These are phyloP conservation scores for Atopsyche davidsoni DNA, from an alignment of 1,140 invertebrate genomes.

Conservation along the genomic window DNA sequence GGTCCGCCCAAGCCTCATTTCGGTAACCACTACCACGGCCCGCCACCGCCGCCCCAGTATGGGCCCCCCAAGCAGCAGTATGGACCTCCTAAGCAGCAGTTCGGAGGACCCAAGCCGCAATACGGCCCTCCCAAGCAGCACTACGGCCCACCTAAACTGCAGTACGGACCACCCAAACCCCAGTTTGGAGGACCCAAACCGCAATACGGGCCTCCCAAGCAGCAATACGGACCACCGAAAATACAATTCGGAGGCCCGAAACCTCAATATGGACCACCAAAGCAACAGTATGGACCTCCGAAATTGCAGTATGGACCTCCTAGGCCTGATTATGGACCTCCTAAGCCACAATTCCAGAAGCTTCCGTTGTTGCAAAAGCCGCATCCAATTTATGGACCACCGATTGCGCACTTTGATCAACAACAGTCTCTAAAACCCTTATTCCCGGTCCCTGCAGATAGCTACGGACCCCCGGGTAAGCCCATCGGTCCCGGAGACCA, in stretches of 20 bases:
- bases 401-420: constrained; percentile 42
- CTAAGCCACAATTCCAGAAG: constrained; percentile 34
- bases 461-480: constrained; percentile 44
- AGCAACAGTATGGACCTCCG: constrained; percentile 19
- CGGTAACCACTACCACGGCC: constrained; percentile 27
- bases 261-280: constrained; percentile 37
- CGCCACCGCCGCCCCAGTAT: constrained; percentile 20
- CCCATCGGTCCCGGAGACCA: constrained; percentile 34
- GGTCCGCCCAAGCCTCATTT: constrained; percentile 23
- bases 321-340: constrained; percentile 41
- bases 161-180: constrained; percentile 42
- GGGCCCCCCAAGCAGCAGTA: constrained; percentile 22
- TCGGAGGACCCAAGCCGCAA: constrained; percentile 38
- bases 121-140: constrained; percentile 25
- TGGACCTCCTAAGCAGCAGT: constrained; percentile 27
- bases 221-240: constrained; percentile 39
- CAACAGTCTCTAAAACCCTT: constrained; percentile 46
- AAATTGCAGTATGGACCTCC: constrained; percentile 41
- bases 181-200: constrained; percentile 38
- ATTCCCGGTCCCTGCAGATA: constrained; percentile 42
- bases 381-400: constrained; percentile 42
- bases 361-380: constrained; percentile 37
- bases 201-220: constrained; percentile 36
- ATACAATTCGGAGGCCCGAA: constrained; percentile 42
- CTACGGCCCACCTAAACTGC: constrained; percentile 39